Conservation (phyloP, 2,797 vertebrate species). For the Eupleurogrammus muticus region DNA sequence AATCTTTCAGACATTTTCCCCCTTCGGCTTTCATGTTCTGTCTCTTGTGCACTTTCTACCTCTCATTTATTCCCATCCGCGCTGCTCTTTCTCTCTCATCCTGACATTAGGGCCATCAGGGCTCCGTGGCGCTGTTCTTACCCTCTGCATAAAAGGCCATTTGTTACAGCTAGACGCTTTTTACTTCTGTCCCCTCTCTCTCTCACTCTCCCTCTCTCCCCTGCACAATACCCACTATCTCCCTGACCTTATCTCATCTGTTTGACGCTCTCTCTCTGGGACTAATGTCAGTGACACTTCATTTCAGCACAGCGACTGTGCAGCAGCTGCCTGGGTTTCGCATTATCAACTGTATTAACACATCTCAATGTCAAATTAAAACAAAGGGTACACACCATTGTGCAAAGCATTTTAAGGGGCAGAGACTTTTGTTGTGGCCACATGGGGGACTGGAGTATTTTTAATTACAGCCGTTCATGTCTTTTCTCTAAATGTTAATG, state of each 20-base stretch:
- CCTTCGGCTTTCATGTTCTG: conserved; percentile 19
- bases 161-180: conserved; percentile 59
- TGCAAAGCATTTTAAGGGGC: not conserved
- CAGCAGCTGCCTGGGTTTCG: conserved; percentile 50
- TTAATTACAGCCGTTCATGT: not conserved
- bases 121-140: conserved; percentile 40
- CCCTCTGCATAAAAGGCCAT: conserved; percentile 57
- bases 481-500: not conserved
- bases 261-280: conserved; percentile 52
- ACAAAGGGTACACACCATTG: conserved; percentile 14
- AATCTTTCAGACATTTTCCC: conserved; percentile 33
- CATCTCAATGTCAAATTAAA: conserved; percentile 60
- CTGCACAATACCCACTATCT: conserved; percentile 45
- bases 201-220: conserved; percentile 12
- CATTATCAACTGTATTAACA: conserved; percentile 44
- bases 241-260: conserved; percentile 67
- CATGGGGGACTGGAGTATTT: not conserved
- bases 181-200: conserved; percentile 31
- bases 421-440: conserved; percentile 3
- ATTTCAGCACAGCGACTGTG: conserved; percentile 47
- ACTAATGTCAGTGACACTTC: conserved; percentile 57
- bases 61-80: conserved; percentile 28
- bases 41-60: conserved; percentile 25
- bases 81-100: conserved; percentile 15
- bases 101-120: conserved; percentile 56